Evolutionary conservation across 2,797 vertebrate species (phyloP).

Genomic region (Anabacerthia variegaticeps): DNA sequence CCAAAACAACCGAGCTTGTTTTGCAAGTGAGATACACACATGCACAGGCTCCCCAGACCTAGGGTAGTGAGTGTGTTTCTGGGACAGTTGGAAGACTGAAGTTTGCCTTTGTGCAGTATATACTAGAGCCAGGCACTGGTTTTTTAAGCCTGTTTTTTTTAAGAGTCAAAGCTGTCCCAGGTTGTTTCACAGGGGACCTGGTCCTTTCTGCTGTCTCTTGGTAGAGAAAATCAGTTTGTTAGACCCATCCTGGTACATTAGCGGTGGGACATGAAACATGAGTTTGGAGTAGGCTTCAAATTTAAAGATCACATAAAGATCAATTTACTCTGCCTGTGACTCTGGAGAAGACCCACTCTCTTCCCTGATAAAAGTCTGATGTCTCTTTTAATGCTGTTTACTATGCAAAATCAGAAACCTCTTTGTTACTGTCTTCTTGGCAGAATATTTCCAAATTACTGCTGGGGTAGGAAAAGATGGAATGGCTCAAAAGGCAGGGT

Average conservation of each 20-base stretch:
- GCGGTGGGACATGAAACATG: conserved; percentile 29
- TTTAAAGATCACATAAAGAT: conserved; percentile 43
- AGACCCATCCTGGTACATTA: neutral
- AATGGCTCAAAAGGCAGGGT: neutral
- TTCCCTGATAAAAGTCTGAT: neutral
- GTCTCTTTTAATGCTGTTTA: conserved; percentile 10
- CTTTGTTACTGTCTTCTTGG: neutral
- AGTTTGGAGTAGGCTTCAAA: conserved; percentile 29
- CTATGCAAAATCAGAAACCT: neutral
- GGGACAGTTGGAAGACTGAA: neutral
- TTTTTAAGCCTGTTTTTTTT: neutral
- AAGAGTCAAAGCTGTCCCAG: neutral
- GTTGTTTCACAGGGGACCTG: neutral
- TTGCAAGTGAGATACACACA: neutral
- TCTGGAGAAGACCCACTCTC: neutral
- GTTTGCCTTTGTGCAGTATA: neutral
- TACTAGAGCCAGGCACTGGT: neutral
- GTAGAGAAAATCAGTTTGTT: neutral
- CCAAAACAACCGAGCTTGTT: neutral
- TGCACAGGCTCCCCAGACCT: neutral
- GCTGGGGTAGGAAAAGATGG: neutral
- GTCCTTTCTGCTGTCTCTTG: neutral
- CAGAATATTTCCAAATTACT: neutral
- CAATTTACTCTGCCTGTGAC: conserved; percentile 19
- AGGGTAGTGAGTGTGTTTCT: neutral